Percentiles rank a stretch among this genome's conserved stretches.
Evolutionary conservation across 2,888 invertebrate genomes (phyloP).

Genomic region (Noctua fimbriata): DNA sequence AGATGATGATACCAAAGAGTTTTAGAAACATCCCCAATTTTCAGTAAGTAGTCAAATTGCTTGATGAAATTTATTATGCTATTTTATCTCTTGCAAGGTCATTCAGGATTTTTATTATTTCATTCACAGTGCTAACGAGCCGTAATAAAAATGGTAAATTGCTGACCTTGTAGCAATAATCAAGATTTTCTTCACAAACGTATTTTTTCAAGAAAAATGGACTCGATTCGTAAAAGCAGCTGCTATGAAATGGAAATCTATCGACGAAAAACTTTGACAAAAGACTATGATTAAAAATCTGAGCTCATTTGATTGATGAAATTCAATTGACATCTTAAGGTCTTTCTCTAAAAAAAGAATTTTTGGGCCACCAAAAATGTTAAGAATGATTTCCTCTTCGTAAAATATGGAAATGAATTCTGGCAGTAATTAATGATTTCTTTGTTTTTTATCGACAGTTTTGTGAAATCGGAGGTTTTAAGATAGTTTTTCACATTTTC

Average conservation of each 20-base stretch:
- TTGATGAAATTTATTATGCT: slow-evolving; percentile 17
- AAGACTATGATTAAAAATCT: slow-evolving; percentile 66
- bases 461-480: not conserved
- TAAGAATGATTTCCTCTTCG: slow-evolving; percentile 33
- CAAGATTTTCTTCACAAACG: slow-evolving; percentile 38
- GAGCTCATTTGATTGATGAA: slow-evolving; percentile 65
- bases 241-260: slow-evolving; percentile 60
- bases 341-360: slow-evolving; percentile 55
- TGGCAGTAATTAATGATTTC: slow-evolving; percentile 33
- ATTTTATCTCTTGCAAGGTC: slow-evolving; percentile 18
- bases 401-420: slow-evolving; percentile 45
- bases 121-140: slow-evolving; percentile 34
- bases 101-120: slow-evolving; percentile 34
- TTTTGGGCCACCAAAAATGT: slow-evolving; percentile 56
- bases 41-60: not conserved
- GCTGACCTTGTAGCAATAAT: slow-evolving; percentile 53
- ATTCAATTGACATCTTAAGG: slow-evolving; percentile 63
- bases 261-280: slow-evolving; percentile 60
- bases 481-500: not conserved
- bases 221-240: slow-evolving; percentile 45
- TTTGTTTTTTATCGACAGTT: slow-evolving; percentile 25
- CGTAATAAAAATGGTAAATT: slow-evolving; percentile 38
- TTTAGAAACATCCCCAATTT: too few relatives aligned
- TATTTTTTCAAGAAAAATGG: slow-evolving; percentile 48
- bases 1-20: not conserved